Percentiles rank a stretch among this genome's conserved stretches.
These are phyloP conservation scores for Nephrotoma appendiculata DNA, from an alignment of 2,888 invertebrate species.

Conservation along the genomic window DNA sequence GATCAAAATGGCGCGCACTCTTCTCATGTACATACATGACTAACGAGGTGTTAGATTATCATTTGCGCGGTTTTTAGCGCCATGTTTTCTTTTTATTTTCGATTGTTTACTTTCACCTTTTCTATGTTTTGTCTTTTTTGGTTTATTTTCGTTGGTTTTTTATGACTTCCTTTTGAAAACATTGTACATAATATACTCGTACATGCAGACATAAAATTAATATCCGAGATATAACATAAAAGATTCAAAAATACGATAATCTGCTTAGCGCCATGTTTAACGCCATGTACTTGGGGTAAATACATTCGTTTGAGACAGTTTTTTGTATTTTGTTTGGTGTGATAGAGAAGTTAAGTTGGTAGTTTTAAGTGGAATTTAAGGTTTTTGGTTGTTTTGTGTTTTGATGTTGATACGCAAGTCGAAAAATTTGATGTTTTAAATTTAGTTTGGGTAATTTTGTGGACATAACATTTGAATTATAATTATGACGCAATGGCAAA, in stretches of 20 bases:
- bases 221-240: not conserved
- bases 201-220: not conserved
- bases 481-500: too few species aligned
- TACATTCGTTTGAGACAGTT: not conserved
- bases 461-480: too few species aligned
- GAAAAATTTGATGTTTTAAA: too few species aligned
- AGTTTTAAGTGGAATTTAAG: not conserved
- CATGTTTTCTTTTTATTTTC: not conserved
- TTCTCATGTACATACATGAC: not conserved
- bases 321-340: not conserved
- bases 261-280: not conserved
- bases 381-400: not conserved
- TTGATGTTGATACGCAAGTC: too few species aligned
- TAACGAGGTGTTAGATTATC: not conserved
- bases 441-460: too few species aligned
- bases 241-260: not conserved
- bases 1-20: not conserved
- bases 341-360: not conserved
- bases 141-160: not conserved
- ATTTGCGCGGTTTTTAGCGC: not conserved
- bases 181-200: not conserved
- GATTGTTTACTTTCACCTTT: not conserved
- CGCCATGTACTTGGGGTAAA: not conserved
- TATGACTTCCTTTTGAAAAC: not conserved
- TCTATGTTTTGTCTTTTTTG: not conserved